Evolutionary conservation across 2,888 invertebrate species (phyloP).

Genomic region (Cacoxenus indagator): DNA sequence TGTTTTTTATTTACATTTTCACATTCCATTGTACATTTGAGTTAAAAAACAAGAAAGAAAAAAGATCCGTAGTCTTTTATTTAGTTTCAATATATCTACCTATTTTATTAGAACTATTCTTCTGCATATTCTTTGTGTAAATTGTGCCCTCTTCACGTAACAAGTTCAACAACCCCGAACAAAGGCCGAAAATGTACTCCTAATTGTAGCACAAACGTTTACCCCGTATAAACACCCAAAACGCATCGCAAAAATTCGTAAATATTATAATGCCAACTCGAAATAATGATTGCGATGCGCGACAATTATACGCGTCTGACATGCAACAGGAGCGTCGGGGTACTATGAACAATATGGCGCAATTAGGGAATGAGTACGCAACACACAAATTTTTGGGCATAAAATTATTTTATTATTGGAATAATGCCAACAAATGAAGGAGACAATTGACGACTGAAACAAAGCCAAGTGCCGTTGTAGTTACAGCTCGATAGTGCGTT

Average conservation of each 20-base stretch:
- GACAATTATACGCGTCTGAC: not conserved
- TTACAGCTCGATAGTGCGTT: no score
- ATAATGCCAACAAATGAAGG: not conserved
- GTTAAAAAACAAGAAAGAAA: no score
- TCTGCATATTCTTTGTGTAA: no score
- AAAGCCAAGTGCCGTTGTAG: no score
- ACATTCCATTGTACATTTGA: no score
- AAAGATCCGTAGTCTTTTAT: no score
- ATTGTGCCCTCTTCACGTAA: no score
- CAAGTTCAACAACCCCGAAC: not conserved
- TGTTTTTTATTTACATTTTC: no score
- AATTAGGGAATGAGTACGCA: not conserved
- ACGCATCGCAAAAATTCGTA: not conserved
- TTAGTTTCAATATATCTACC: no score
- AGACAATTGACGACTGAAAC: no score
- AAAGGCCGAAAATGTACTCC: not conserved
- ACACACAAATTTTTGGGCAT: no score
- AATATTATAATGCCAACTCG: not conserved
- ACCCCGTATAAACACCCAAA: not conserved
- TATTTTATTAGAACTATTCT: no score
- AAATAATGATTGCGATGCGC: slow-evolving; percentile 2
- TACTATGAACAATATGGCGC: not conserved
- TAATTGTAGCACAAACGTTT: not conserved
- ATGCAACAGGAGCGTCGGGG: not conserved
- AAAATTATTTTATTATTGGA: not conserved